phyloP scores from a whole-genome alignment of 2,113 vertebrate genomes.

The Chloebia gouldiae region DNA sequence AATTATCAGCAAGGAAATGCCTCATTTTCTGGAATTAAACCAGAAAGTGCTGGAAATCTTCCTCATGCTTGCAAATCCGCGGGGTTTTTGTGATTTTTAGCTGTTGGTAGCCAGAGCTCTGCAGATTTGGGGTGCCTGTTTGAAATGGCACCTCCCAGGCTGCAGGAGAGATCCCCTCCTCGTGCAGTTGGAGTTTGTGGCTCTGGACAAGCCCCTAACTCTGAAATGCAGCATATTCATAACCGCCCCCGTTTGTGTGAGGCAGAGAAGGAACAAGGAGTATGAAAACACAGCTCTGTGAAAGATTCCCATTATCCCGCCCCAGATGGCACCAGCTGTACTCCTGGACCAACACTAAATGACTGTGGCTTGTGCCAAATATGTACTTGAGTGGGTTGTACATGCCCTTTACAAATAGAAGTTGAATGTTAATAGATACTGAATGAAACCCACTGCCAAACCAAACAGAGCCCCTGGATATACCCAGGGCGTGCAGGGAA shows the following conservation, averaged over 20 bases:
- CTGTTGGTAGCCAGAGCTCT: neutral
- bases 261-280: neutral
- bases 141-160: neutral
- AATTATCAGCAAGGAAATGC: neutral
- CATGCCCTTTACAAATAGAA: constrained; percentile 61
- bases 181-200: fast-evolving
- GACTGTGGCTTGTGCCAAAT: constrained; percentile 61
- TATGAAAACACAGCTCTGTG: constrained; percentile 57
- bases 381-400: constrained; percentile 63
- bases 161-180: neutral
- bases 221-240: neutral
- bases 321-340: constrained; percentile 65
- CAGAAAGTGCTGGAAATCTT: neutral
- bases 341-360: constrained; percentile 39
- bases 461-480: constrained; percentile 46
- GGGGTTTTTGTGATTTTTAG: neutral
- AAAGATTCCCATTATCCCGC: constrained; percentile 66
- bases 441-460: constrained; percentile 29
- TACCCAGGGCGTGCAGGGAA: constrained; percentile 48
- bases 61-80: neutral
- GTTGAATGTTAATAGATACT: constrained; percentile 52
- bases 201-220: neutral
- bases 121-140: neutral
- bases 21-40: neutral
- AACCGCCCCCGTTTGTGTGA: neutral